Conservation (phyloP, 2,888 invertebrate genomes). For the Ochlodes sylvanus region DNA sequence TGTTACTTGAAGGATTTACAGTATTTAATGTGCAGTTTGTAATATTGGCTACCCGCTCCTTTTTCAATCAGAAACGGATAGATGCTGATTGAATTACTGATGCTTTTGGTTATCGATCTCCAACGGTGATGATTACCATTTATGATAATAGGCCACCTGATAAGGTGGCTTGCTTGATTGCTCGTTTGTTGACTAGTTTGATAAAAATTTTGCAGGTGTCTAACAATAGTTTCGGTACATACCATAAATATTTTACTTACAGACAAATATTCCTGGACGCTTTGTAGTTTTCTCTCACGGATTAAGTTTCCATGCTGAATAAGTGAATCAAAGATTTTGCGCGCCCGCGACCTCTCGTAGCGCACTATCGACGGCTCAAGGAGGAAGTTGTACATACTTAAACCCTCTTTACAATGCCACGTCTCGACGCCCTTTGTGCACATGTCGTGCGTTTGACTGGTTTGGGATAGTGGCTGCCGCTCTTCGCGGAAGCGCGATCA, state of each 20-base stretch:
- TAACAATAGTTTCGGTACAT: background rate
- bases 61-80: too few relatives aligned
- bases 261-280: background rate
- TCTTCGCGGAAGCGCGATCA: conserved; percentile 73
- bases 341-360: conserved; percentile 53
- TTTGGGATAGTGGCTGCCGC: conserved; percentile 60
- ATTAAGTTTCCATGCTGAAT: conserved; percentile 60
- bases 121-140: too few relatives aligned
- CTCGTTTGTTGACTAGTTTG: too few relatives aligned
- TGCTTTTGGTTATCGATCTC: too few relatives aligned
- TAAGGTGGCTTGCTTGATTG: too few relatives aligned
- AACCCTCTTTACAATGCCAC: conserved; percentile 65
- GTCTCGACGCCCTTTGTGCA: conserved; percentile 67
- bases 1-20: conserved; percentile 22
- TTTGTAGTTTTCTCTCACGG: conserved; percentile 55
- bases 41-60: too few relatives aligned
- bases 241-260: background rate
- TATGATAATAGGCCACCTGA: too few relatives aligned
- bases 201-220: background rate
- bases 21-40: background rate
- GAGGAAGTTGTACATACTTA: conserved; percentile 55
- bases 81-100: too few relatives aligned
- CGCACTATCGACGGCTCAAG: conserved; percentile 43
- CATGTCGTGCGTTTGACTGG: conserved; percentile 72
- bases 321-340: conserved; percentile 63